phyloP scores from a whole-genome alignment of 2,888 invertebrate genomes.

The Ichneumoninae sp. region DNA sequence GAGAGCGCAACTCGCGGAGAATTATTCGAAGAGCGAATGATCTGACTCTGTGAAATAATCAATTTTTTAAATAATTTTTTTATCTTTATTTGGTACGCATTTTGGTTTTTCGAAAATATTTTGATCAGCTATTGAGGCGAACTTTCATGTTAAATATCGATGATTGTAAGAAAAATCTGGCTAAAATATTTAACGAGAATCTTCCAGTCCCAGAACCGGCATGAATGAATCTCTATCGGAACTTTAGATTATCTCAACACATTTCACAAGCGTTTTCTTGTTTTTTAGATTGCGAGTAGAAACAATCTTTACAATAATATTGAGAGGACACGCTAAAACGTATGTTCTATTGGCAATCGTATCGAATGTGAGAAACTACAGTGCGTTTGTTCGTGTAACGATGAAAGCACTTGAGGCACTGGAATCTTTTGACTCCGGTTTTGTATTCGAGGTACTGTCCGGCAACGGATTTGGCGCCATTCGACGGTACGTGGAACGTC shows the following conservation, averaged over 20 bases:
- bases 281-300: neutral
- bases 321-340: slow-evolving; percentile 75
- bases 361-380: slow-evolving; percentile 83
- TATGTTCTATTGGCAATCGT: slow-evolving; percentile 82
- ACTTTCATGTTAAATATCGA: neutral
- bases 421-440: slow-evolving; percentile 33
- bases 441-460: slow-evolving; percentile 41
- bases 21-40: slow-evolving; percentile 60
- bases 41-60: slow-evolving; percentile 64
- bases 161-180: neutral
- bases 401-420: slow-evolving; percentile 83
- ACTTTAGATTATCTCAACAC: neutral
- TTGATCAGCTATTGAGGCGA: neutral
- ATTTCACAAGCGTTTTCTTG: neutral
- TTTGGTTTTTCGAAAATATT: neutral
- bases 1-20: slow-evolving; percentile 66
- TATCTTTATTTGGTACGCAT: neutral
- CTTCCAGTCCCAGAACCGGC: neutral
- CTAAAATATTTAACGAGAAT: neutral
- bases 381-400: slow-evolving; percentile 83
- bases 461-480: neutral
- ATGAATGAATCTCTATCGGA: neutral
- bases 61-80: neutral
- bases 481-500: neutral
- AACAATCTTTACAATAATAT: slow-evolving; percentile 60